Evolutionary conservation across 1,140 invertebrate genomes (phyloP).

Genomic region (Lordiphosa mommai): DNA sequence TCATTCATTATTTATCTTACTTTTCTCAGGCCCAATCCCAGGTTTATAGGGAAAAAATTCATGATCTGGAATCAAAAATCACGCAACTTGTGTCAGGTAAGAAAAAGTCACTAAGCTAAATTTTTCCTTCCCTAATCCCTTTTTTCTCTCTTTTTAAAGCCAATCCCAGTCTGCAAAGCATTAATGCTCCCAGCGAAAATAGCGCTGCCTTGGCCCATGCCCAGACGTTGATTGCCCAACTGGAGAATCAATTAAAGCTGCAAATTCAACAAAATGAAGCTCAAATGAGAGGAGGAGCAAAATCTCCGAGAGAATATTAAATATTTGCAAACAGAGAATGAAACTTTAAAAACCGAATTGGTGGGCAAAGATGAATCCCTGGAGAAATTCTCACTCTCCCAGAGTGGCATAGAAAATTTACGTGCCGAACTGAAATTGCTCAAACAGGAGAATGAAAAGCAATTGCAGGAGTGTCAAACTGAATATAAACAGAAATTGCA

Average conservation of each 20-base stretch:
- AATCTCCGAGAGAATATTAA: constrained; percentile 79
- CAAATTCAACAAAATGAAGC: constrained; percentile 31
- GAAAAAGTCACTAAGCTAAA: background rate
- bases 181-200: constrained; percentile 37
- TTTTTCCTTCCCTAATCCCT: too few relatives aligned
- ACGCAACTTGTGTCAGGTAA: constrained; percentile 62
- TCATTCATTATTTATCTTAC: background rate
- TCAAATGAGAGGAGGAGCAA: constrained; percentile 73
- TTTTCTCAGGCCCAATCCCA: constrained; percentile 65
- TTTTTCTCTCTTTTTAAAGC: constrained; percentile 9
- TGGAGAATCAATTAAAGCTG: constrained; percentile 71
- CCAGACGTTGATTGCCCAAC: constrained; percentile 72
- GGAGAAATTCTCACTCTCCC: constrained; percentile 70
- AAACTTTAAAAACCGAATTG: constrained; percentile 54
- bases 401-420: constrained; percentile 69
- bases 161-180: constrained; percentile 46
- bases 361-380: constrained; percentile 62
- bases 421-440: constrained; percentile 55
- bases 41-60: constrained; percentile 79
- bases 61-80: constrained; percentile 80
- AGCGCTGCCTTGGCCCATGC: constrained; percentile 58
- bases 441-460: constrained; percentile 69
- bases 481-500: constrained; percentile 40
- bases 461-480: constrained; percentile 22
- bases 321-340: constrained; percentile 77